These are phyloP conservation scores for Himalopsyche phryganea DNA, from an alignment of 1,140 invertebrate species.

Conservation along the genomic window DNA sequence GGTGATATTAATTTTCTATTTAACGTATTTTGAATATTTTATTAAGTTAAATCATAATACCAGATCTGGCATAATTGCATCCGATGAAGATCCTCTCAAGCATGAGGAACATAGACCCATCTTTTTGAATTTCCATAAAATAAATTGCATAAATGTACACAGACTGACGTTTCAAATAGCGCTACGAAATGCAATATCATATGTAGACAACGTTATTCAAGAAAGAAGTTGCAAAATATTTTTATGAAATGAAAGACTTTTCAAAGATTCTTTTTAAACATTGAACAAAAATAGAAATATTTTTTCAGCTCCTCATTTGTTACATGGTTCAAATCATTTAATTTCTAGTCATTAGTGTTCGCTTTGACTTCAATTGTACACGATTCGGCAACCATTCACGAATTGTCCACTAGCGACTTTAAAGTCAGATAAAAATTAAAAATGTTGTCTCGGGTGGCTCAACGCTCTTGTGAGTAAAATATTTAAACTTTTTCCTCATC, in stretches of 20 bases:
- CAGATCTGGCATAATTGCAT: conserved; percentile 46
- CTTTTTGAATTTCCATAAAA: conserved; percentile 20
- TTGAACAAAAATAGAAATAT: too few relatives aligned
- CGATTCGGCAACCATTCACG: too few relatives aligned
- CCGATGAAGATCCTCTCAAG: conserved; percentile 46
- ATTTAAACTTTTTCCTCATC: too few relatives aligned
- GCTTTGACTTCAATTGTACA: too few relatives aligned
- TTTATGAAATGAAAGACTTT: too few relatives aligned
- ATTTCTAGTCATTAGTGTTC: too few relatives aligned
- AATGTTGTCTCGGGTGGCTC: conserved; percentile 51
- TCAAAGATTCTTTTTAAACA: too few relatives aligned
- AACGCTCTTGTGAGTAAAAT: conserved; percentile 46
- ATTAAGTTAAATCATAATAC: conserved; percentile 36
- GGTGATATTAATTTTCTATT: not conserved
- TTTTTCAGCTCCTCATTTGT: too few relatives aligned
- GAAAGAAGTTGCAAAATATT: too few relatives aligned
- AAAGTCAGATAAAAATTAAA: conserved; percentile 30
- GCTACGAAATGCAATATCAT: not conserved
- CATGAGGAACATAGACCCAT: conserved; percentile 50
- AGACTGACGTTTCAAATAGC: conserved; percentile 4
- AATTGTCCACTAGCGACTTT: too few relatives aligned
- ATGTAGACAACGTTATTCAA: not conserved
- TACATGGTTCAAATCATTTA: too few relatives aligned
- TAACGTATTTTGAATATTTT: too few relatives aligned
- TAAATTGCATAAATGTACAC: not conserved